These are phyloP conservation scores for Danaus chrysippus DNA, from an alignment of 2,888 invertebrate species.

Conservation along the genomic window DNA sequence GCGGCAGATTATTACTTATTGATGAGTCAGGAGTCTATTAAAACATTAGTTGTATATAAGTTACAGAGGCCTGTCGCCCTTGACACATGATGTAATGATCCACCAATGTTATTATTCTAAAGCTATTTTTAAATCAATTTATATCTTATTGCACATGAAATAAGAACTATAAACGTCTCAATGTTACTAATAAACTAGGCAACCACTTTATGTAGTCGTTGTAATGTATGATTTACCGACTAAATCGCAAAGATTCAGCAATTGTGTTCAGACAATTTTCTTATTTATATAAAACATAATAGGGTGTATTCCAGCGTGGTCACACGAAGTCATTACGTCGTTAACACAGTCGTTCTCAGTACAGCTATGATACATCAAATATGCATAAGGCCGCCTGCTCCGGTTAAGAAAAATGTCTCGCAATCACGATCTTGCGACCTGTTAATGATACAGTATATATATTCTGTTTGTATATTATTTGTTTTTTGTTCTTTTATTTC, in stretches of 20 bases:
- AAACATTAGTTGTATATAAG: neutral
- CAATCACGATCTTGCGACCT: conserved; percentile 43
- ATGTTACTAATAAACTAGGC: conserved; percentile 37
- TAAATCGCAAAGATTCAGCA: conserved; percentile 26
- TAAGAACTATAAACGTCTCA: conserved; percentile 36
- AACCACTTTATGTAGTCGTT: conserved; percentile 37
- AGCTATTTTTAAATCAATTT: conserved; percentile 30
- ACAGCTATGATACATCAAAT: conserved; percentile 43
- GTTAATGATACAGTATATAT: conserved; percentile 44
- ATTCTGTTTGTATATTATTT: conserved; percentile 9
- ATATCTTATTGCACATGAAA: conserved; percentile 30
- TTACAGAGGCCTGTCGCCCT: conserved; percentile 47
- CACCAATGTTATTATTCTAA: conserved; percentile 28
- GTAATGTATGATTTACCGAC: conserved; percentile 27
- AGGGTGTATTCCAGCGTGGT: conserved; percentile 18
- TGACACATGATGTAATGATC: conserved; percentile 51
- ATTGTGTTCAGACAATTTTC: conserved; percentile 27
- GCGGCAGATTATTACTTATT: no score
- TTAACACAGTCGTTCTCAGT: conserved; percentile 20
- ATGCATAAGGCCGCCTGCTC: conserved; percentile 55
- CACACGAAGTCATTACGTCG: conserved; percentile 22
- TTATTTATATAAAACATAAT: conserved; percentile 28
- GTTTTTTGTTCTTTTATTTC: no score
- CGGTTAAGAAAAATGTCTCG: conserved; percentile 54
- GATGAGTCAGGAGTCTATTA: neutral